phyloP scores from a whole-genome alignment of 2,888 invertebrate genomes.

The Laothoe populi region DNA sequence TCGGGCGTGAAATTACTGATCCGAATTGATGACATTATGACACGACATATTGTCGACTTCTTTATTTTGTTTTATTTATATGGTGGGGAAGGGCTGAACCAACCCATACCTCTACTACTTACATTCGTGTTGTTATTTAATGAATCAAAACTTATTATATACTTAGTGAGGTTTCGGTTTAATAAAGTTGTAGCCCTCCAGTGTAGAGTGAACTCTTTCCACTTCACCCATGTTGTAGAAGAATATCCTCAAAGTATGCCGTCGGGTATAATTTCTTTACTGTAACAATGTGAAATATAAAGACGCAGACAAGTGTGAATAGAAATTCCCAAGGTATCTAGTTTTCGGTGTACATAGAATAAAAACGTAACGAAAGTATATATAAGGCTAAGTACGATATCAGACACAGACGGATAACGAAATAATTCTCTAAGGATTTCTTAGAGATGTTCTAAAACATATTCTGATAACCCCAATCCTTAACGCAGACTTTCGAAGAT shows the following conservation, averaged over 20 bases:
- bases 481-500: too few species aligned
- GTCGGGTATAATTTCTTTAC: not conserved
- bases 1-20: constrained; percentile 17
- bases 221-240: not conserved
- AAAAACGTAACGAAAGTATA: not conserved
- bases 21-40: not conserved
- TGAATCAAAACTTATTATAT: not conserved
- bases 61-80: not conserved
- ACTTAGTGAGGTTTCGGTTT: not conserved
- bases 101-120: not conserved
- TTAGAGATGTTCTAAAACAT: too few species aligned
- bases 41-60: not conserved
- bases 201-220: not conserved
- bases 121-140: too few species aligned
- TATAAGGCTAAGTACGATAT: not conserved
- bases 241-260: not conserved
- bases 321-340: not conserved
- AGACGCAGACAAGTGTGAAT: not conserved
- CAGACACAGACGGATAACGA: not conserved
- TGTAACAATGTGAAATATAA: not conserved
- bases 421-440: not conserved
- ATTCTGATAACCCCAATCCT: not conserved
- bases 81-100: not conserved
- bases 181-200: not conserved
- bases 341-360: not conserved